Evolutionary conservation across 2,113 vertebrate genomes (phyloP), one percentile per base, ranked within the genome.

Genomic region (Verasper variegatus): DNA sequence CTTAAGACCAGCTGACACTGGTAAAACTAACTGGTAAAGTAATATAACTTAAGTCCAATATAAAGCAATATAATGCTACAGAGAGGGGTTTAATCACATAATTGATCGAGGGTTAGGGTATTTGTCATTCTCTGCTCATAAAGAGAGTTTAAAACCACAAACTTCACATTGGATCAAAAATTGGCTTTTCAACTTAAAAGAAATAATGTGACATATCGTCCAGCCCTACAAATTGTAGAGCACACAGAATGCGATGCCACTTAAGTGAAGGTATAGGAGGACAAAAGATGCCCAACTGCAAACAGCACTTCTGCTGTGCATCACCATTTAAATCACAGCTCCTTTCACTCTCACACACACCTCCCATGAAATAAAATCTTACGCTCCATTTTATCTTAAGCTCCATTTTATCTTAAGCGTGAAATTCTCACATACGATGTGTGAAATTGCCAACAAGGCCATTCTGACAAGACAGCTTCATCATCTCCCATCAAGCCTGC

Each of bases 401-500:
- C 63, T 60, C n/a, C 14, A 51, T 68, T 83, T 66, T 40, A 75
- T 73, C 76, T 17, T 61, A 80, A 79, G 58, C 1, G 6, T 75
- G 63, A 87, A 88, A 89, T 74, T 60, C 47, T 68, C 65, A 70
- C 68, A 85, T 27, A 68, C 45, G 63, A 60, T 69, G 70, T 80
- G 86, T 92, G 76, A 91, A 89, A 89, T 80, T 80, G 76, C 71
- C 67, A 66, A 84, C 66, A 89, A 78, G 62, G 56, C 51, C 71
- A 56, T 35, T 63, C 67, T 86, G 66, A 85, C 68, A 74, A 51
- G 71, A 90, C 20, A 18, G 68, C 80, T 81, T 83, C 64, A 86
- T 90, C 79, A 66, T 65, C 71, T 49, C 15, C 26, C 74, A 51
- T 58, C 13, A 52, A 45, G 62, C 61, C 68, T 57, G 51, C 73